These are phyloP conservation scores for Riptortus pedestris DNA, from an alignment of 1,140 invertebrate species.

Conservation along the genomic window DNA sequence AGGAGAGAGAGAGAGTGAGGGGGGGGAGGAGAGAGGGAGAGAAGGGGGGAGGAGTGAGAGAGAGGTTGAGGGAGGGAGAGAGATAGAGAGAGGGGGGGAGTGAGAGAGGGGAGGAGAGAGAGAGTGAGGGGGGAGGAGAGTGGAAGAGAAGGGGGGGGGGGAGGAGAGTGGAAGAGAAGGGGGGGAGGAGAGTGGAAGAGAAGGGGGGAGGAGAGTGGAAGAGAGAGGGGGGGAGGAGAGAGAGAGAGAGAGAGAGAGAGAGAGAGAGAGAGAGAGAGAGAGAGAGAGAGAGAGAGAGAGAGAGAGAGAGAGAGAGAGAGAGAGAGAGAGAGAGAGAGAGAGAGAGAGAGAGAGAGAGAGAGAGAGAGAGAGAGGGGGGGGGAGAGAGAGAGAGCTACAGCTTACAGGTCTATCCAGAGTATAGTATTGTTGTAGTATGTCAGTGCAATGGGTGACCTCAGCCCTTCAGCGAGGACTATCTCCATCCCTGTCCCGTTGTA, in stretches of 20 bases:
- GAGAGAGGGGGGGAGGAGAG: slow-evolving; percentile 14
- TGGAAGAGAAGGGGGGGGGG: slow-evolving; percentile 18
- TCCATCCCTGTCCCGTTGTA: slow-evolving; percentile 42
- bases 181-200: slow-evolving; percentile 19
- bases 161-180: slow-evolving; percentile 19
- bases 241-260: slow-evolving; percentile 23
- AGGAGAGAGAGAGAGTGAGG: slow-evolving; percentile 6
- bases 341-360: slow-evolving; percentile 22
- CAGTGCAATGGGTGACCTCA: slow-evolving; percentile 39
- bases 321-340: slow-evolving; percentile 23
- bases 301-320: slow-evolving; percentile 24
- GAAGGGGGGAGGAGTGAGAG: slow-evolving; percentile 2
- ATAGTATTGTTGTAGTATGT: slow-evolving; percentile 41
- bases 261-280: slow-evolving; percentile 23
- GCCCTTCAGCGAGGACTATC: slow-evolving; percentile 33
- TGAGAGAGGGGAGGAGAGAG: slow-evolving; percentile 1
- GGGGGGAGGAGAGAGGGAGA: slow-evolving; percentile 4
- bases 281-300: slow-evolving; percentile 24
- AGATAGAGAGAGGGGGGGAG: slow-evolving; percentile 21
- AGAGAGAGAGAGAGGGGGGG: slow-evolving; percentile 22
- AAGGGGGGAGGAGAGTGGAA: slow-evolving; percentile 14
- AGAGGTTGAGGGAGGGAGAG: slow-evolving; percentile 11
- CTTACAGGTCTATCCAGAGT: slow-evolving; percentile 50
- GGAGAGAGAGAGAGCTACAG: slow-evolving; percentile 29
- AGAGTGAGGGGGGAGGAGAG: slow-evolving; percentile 1